Conservation (phyloP, 1,140 invertebrate species). For the Phenacoccus solenopsis region DNA sequence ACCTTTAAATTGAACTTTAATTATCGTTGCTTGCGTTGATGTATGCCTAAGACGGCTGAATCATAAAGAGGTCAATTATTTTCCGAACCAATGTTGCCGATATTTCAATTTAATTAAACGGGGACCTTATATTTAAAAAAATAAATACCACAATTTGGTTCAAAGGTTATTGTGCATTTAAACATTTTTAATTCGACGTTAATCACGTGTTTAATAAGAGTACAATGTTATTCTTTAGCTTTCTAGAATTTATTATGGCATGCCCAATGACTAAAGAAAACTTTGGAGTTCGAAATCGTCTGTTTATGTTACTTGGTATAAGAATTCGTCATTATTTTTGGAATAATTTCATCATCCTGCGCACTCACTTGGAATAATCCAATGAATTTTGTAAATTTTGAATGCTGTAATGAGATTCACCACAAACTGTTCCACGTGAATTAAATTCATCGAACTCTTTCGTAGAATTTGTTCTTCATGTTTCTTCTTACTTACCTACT, state of each 20-base stretch:
- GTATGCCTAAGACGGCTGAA: not conserved
- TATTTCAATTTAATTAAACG: not conserved
- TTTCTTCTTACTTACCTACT: no score
- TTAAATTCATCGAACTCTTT: no score
- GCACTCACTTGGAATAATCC: no score
- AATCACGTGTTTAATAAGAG: not conserved
- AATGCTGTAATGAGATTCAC: no score
- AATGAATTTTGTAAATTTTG: no score
- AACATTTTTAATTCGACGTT: not conserved
- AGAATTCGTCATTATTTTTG: not conserved
- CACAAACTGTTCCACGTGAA: no score
- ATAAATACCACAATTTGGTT: no score
- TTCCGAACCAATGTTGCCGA: not conserved
- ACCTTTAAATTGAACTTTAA: conserved; percentile 3
- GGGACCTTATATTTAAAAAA: not conserved
- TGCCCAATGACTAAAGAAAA: no score
- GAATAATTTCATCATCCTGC: not conserved
- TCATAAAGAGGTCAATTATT: not conserved
- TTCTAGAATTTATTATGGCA: not conserved
- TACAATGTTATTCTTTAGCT: not conserved
- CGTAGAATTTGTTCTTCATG: no score
- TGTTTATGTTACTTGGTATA: not conserved
- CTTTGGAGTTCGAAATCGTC: not conserved
- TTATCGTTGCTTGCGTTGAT: not conserved
- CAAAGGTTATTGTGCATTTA: not conserved